These are phyloP conservation scores for Xestoiulus laeticollis DNA, from an alignment of 2,888 invertebrate genomes.

Conservation along the genomic window DNA sequence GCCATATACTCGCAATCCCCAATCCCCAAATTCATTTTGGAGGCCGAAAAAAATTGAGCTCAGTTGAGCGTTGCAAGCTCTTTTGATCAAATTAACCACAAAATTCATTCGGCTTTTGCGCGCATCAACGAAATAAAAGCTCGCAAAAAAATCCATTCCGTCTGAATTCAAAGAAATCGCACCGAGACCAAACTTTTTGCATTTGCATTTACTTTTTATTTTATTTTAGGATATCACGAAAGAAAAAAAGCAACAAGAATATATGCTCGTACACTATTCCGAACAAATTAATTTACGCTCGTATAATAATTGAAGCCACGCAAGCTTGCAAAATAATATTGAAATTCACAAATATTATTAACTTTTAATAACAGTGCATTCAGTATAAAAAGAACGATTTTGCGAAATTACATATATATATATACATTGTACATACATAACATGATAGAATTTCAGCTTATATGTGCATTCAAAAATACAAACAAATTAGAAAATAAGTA, in stretches of 20 bases:
- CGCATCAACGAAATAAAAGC: not conserved
- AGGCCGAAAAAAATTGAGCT: slow-evolving; percentile 24
- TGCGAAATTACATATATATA: no score
- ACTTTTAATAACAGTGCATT: no score
- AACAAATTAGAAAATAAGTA: no score
- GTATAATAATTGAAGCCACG: not conserved
- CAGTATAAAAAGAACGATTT: no score
- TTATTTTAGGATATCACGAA: no score
- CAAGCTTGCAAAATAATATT: not conserved
- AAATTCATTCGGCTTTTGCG: slow-evolving; percentile 7
- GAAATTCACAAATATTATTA: no score
- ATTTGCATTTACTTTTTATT: not conserved
- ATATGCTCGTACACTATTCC: no score
- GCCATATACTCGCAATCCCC: not conserved
- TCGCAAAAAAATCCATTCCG: not conserved
- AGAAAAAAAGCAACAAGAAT: no score
- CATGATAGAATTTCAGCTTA: no score
- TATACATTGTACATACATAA: no score
- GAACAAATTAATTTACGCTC: no score
- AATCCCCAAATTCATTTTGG: slow-evolving; percentile 34
- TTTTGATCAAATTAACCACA: slow-evolving; percentile 34
- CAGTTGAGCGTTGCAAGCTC: slow-evolving; percentile 34
- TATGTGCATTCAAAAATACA: no score
- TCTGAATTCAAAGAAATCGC: not conserved
- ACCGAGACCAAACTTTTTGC: not conserved